A percentile compares a stretch with the other conserved stretches of the same genome.
Evolutionary conservation across 2,797 vertebrate genomes (phyloP).

Genomic region (Philypnodon macrostomus): DNA sequence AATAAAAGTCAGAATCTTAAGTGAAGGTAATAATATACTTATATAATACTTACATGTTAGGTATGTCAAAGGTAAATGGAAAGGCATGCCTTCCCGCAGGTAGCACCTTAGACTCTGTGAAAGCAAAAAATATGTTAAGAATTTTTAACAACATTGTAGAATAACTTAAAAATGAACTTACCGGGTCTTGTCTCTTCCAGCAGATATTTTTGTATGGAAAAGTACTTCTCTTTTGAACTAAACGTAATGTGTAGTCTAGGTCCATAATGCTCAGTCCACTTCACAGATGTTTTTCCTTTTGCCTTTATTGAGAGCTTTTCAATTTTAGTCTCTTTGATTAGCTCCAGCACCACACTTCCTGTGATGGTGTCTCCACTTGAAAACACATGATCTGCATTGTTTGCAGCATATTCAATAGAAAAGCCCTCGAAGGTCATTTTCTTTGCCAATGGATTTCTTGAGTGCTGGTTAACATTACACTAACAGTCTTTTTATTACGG

Average conservation of each 20-base stretch:
- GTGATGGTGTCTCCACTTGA: slow-evolving; percentile 4
- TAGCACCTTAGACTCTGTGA: slow-evolving; percentile 1
- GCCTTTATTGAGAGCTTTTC: neutral
- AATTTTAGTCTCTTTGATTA: slow-evolving; percentile 4
- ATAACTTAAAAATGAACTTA: neutral
- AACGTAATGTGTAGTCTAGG: slow-evolving; percentile 5
- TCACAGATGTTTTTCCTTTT: slow-evolving; percentile 2
- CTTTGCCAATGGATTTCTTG: neutral
- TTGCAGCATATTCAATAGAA: neutral
- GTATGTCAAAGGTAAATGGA: slow-evolving; percentile 6
- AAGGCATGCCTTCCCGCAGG: neutral
- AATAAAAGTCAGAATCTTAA: too few relatives aligned
- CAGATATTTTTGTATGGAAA: slow-evolving; percentile 1
- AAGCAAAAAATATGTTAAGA: too few relatives aligned
- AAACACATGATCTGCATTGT: slow-evolving; percentile 6
- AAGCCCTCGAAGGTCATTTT: slow-evolving; percentile 1
- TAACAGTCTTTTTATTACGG: too few relatives aligned
- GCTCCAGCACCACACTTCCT: neutral
- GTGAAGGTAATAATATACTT: too few relatives aligned
- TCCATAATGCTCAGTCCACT: slow-evolving; percentile 15
- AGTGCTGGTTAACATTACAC: neutral
- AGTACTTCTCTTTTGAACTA: slow-evolving; percentile 1
- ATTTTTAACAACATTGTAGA: too few relatives aligned
- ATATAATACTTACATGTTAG: slow-evolving; percentile 2
- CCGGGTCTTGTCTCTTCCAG: neutral